Evolutionary conservation across 2,113 vertebrate species (phyloP).

Genomic region (Nothobranchius furzeri): DNA sequence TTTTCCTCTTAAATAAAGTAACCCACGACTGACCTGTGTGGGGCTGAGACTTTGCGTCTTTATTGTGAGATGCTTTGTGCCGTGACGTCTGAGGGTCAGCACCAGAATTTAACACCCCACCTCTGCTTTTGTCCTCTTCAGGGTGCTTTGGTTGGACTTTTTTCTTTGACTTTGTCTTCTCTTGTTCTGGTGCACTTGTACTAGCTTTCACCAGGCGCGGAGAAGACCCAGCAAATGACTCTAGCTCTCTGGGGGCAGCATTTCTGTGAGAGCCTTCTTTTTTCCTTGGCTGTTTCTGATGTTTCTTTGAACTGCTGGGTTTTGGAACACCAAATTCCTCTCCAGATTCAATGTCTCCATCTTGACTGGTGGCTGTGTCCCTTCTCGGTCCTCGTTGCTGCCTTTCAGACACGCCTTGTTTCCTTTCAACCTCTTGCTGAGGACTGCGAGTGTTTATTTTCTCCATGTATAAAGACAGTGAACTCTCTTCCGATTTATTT

Average conservation of each 20-base stretch:
- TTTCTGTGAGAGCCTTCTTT: conserved; percentile 35
- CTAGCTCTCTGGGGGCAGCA: conserved; percentile 1
- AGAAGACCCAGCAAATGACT: background rate
- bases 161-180: conserved; percentile 60
- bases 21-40: conserved; percentile 37
- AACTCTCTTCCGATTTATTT: conserved; percentile 65
- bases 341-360: conserved; percentile 75
- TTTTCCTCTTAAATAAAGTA: background rate
- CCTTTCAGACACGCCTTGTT: conserved; percentile 41
- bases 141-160: conserved; percentile 46
- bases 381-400: conserved; percentile 60
- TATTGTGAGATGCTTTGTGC: conserved; percentile 40
- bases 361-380: conserved; percentile 63
- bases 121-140: conserved; percentile 21
- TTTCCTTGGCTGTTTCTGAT: conserved; percentile 61
- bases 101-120: conserved; percentile 1
- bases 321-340: conserved; percentile 62
- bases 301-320: conserved; percentile 40
- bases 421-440: conserved; percentile 45
- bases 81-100: conserved; percentile 13
- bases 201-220: conserved; percentile 26
- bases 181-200: conserved; percentile 45
- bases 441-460: conserved; percentile 45
- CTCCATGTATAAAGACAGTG: conserved; percentile 71
- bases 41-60: conserved; percentile 40